Percentiles rank a stretch among this genome's conserved stretches.
Conservation (phyloP, 2,113 vertebrate genomes). For the Leptobrachium leishanense region DNA sequence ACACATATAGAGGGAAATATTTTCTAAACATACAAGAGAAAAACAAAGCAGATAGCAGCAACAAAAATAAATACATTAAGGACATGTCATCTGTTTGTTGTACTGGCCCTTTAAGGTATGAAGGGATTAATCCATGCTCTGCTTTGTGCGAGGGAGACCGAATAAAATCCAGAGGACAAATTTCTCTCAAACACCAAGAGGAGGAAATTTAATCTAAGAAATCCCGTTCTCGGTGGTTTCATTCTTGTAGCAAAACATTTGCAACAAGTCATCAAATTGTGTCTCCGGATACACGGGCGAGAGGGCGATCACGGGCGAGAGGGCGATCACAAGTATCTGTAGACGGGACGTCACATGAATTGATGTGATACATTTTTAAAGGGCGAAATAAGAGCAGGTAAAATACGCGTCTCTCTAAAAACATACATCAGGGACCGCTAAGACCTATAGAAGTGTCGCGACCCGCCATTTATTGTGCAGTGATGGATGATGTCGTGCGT, state of each 20-base stretch:
- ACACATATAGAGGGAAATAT: too few species aligned
- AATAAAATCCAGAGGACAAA: background rate
- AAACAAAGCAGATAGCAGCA: too few species aligned
- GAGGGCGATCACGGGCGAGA: conserved; percentile 41
- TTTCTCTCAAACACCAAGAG: background rate
- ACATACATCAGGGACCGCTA: conserved; percentile 59
- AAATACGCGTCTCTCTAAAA: conserved; percentile 56
- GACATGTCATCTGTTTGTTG: too few species aligned
- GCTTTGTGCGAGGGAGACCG: too few species aligned
- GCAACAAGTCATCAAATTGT: conserved; percentile 58
- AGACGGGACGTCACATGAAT: conserved; percentile 55
- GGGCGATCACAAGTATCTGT: conserved; percentile 52
- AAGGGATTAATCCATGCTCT: too few species aligned
- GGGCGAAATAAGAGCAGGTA: conserved; percentile 60
- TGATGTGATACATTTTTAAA: conserved; percentile 59
- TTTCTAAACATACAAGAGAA: too few species aligned
- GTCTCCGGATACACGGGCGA: conserved; percentile 52
- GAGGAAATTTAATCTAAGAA: background rate
- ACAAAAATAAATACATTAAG: too few species aligned
- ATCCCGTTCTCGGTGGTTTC: conserved; percentile 48
- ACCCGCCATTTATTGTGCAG: conserved; percentile 49
- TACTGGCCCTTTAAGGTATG: too few species aligned
- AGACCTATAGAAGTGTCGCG: conserved; percentile 54
- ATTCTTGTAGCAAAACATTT: conserved; percentile 52
- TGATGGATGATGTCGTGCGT: conserved; percentile 54